Evolutionary conservation across 2,888 invertebrate genomes (phyloP).

Genomic region (Synanthedon vespiformis): DNA sequence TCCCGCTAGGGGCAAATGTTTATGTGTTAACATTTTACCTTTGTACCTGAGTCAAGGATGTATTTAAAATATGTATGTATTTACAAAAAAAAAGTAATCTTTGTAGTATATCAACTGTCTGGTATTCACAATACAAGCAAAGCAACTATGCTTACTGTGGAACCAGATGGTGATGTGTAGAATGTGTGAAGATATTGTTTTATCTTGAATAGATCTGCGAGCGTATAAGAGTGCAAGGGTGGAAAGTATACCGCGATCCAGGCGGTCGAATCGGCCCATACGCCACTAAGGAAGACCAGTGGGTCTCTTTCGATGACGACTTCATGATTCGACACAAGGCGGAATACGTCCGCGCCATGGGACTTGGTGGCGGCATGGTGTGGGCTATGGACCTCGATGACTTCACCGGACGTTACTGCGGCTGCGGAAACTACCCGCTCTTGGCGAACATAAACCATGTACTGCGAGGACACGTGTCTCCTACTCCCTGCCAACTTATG

Average conservation of each 20-base stretch:
- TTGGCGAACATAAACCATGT: slow-evolving; percentile 85
- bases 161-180: too few species aligned
- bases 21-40: too few species aligned
- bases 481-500: slow-evolving; percentile 62
- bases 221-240: slow-evolving; percentile 78
- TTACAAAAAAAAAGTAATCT: too few species aligned
- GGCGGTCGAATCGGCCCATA: slow-evolving; percentile 90
- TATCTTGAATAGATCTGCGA: slow-evolving; percentile 77
- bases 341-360: slow-evolving; percentile 82
- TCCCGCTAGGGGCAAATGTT: too few species aligned
- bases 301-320: slow-evolving; percentile 94
- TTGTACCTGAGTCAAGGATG: too few species aligned
- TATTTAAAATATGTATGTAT: too few species aligned
- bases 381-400: slow-evolving; percentile 92
- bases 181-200: too few species aligned
- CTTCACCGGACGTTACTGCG: slow-evolving; percentile 80
- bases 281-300: slow-evolving; percentile 85
- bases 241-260: slow-evolving; percentile 83
- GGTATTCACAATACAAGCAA: too few species aligned
- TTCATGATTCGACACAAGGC: slow-evolving; percentile 87
- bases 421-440: slow-evolving; percentile 85
- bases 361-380: slow-evolving; percentile 88
- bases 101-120: too few species aligned
- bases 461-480: slow-evolving; percentile 75
- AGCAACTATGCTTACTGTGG: too few species aligned